Evolutionary conservation across 2,113 vertebrate species (phyloP), one percentile per base, ranked within the genome.

Genomic region (Chinchilla lanigera): DNA sequence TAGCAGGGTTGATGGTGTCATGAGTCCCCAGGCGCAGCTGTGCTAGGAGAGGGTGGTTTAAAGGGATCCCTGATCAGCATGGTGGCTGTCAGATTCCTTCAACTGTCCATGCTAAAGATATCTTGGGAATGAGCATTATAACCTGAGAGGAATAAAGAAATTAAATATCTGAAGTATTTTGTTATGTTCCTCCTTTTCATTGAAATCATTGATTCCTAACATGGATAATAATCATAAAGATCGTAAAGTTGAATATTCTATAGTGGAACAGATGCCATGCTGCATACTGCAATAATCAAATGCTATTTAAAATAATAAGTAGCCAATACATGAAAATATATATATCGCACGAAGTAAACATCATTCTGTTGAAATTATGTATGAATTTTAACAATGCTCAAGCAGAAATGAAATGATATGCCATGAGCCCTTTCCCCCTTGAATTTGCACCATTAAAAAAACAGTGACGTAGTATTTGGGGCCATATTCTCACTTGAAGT

Each of bases 401-500:
- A 89, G 50, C 94, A 52, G 35, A 95, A 94, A 52, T 38, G 14
- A 80, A 83, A 3, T 17, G 26, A 5, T 81, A 13, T 52, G 8
- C 28, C 6, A 44, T 85, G 24, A 85, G 19, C 12, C 47, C 75
- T 89, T 93, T 52, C 26, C 20, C 35, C 28, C 19, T 41, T 35
- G 50, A 83, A 60, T 80, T 50, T 67, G 28, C 4, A 44, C 38
- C 33, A 83, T 44, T 84, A 11, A 80, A 81, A 77, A 89, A 77
- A 54, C 26, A 65, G 20, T 81, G 61, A 81, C 75, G 13, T 77
- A 75, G 14, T 44, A 61, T 92, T 61, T 47, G 19, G 1, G 71
- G 67, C 52, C 73, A 35, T 54, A 24, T 67, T 84, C 44, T 47
- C 84, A 86, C 95, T 30, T 50, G 60, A 95, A 92, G 63, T 94